Evolutionary conservation across 2,797 vertebrate species (phyloP).

Genomic region (Echeneis naucrates): DNA sequence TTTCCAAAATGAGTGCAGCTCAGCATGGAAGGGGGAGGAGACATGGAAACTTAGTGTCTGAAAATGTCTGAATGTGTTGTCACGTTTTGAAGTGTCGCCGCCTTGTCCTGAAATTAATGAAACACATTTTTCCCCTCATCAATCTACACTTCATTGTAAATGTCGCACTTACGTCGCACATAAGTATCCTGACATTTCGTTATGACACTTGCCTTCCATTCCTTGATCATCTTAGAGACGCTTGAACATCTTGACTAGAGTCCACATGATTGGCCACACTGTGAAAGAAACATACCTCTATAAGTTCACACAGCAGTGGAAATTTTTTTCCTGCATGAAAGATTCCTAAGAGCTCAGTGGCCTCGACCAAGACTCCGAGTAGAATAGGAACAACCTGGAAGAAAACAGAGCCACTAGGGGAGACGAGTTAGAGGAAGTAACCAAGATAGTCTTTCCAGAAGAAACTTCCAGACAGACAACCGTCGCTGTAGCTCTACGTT

Average conservation of each 20-base stretch:
- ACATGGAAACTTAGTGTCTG: background rate
- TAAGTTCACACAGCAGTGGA: too few species aligned
- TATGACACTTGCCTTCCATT: background rate
- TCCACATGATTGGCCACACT: background rate
- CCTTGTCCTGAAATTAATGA: background rate
- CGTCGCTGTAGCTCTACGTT: too few species aligned
- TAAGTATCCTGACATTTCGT: background rate
- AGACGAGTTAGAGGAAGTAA: background rate
- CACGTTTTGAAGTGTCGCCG: background rate
- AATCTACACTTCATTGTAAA: background rate
- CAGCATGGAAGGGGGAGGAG: slow-evolving; percentile 8
- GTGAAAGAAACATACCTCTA: background rate
- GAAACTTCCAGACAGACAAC: too few species aligned
- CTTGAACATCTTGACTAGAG: background rate
- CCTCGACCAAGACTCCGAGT: too few species aligned
- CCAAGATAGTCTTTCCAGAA: background rate
- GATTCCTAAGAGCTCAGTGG: too few species aligned
- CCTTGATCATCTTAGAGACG: background rate
- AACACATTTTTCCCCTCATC: background rate
- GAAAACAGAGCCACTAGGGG: too few species aligned
- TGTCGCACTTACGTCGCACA: background rate
- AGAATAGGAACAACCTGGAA: too few species aligned
- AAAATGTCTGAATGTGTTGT: background rate
- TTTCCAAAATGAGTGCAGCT: slow-evolving; percentile 13
- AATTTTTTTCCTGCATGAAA: too few species aligned